A percentile compares a stretch with the other conserved stretches of the same genome.
Evolutionary conservation across 2,113 vertebrate genomes (phyloP).

Genomic region (Dolichotis patagonum): DNA sequence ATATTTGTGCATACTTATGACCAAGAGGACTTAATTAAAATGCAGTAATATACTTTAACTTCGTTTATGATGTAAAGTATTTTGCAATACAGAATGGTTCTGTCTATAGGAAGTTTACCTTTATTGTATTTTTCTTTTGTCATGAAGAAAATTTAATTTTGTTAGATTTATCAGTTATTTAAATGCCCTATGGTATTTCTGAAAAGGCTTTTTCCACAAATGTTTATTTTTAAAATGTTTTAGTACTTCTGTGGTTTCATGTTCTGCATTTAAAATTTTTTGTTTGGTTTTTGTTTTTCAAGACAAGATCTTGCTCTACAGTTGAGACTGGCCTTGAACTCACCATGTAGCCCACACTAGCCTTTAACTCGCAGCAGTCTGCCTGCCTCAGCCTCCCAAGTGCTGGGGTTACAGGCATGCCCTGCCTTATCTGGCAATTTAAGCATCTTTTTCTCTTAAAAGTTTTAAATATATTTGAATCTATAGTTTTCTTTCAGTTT

Average conservation of each 20-base stretch:
- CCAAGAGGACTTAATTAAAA: constrained; percentile 42
- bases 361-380: neutral
- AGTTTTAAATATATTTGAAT: neutral
- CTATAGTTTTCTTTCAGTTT: neutral
- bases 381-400: neutral
- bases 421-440: neutral
- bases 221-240: constrained; percentile 13
- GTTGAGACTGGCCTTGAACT: neutral
- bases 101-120: neutral
- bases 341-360: too few relatives aligned
- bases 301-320: neutral
- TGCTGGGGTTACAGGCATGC: neutral
- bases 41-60: constrained; percentile 78
- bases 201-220: neutral
- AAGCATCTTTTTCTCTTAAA: neutral
- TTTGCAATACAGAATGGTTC: neutral
- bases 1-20: neutral
- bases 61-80: constrained; percentile 63
- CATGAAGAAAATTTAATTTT: constrained; percentile 44
- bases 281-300: too few relatives aligned
- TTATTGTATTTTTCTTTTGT: constrained; percentile 34
- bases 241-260: neutral
- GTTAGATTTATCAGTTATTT: constrained; percentile 17
- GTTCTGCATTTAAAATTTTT: neutral
- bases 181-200: neutral